Percentiles rank a stretch among this genome's conserved stretches.
phyloP scores from a whole-genome alignment of 2,888 invertebrate genomes.

The Drosophila anomelani region DNA sequence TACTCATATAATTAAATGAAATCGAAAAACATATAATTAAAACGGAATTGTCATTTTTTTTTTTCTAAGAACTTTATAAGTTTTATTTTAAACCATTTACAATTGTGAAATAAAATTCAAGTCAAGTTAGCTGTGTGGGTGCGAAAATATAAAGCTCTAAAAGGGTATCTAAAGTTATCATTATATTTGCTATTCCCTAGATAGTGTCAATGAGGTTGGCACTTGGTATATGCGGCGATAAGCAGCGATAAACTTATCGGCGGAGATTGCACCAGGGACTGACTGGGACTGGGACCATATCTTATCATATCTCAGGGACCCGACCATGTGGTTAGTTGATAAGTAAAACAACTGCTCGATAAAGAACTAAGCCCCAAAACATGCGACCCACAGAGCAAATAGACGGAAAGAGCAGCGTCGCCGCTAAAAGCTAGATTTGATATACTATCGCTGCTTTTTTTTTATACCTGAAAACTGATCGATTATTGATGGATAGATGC shows the following conservation, averaged over 20 bases:
- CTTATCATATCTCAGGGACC: constrained; percentile 45
- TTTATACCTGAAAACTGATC: constrained; percentile 28
- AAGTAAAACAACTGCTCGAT: constrained; percentile 49
- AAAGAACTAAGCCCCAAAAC: constrained; percentile 42
- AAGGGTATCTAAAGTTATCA: constrained; percentile 12
- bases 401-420: constrained; percentile 33
- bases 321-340: constrained; percentile 47
- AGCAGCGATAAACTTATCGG: constrained; percentile 25
- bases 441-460: constrained; percentile 17
- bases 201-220: constrained; percentile 9
- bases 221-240: constrained; percentile 23
- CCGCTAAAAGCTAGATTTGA: constrained; percentile 26
- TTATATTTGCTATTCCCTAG: constrained; percentile 10
- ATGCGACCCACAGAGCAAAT: constrained; percentile 18
- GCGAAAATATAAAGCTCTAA: neutral
- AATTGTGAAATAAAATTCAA: neutral
- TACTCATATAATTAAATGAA: too few species aligned
- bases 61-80: neutral
- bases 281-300: constrained; percentile 31
- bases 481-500: constrained; percentile 39
- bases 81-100: neutral
- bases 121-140: neutral
- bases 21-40: too few species aligned
- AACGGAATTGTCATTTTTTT: too few species aligned
- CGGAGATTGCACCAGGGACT: constrained; percentile 33